Conservation (phyloP, 2,888 invertebrate genomes). For the Drosophila limbata region DNA sequence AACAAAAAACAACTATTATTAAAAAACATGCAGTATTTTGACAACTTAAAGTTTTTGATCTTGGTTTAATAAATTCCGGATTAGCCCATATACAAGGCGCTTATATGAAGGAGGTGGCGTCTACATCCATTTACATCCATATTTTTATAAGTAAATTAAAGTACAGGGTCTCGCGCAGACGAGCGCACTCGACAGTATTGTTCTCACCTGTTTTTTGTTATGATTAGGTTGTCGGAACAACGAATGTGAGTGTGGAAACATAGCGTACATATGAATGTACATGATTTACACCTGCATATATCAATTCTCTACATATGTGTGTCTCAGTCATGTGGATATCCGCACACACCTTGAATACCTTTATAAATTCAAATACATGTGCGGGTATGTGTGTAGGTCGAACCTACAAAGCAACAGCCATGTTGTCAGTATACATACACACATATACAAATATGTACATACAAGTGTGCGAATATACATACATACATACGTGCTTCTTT, state of each 20-base stretch:
- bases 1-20: too few species aligned
- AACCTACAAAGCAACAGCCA: slow-evolving; percentile 23
- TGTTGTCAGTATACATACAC: slow-evolving; percentile 1
- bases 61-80: too few species aligned
- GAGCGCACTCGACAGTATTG: not conserved
- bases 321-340: not conserved
- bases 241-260: not conserved
- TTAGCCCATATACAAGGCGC: too few species aligned
- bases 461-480: not conserved
- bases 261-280: not conserved
- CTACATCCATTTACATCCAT: too few species aligned
- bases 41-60: too few species aligned
- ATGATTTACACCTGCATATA: not conserved
- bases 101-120: too few species aligned
- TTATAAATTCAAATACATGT: not conserved
- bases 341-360: not conserved
- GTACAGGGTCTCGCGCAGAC: not conserved
- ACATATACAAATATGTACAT: not conserved
- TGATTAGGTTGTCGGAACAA: not conserved
- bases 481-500: not conserved
- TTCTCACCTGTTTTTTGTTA: not conserved
- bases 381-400: not conserved
- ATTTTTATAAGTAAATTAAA: too few species aligned
- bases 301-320: too few species aligned
- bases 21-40: too few species aligned